Conservation (phyloP, 2,888 invertebrate species). For the Sphaerophoria rueppellii region DNA sequence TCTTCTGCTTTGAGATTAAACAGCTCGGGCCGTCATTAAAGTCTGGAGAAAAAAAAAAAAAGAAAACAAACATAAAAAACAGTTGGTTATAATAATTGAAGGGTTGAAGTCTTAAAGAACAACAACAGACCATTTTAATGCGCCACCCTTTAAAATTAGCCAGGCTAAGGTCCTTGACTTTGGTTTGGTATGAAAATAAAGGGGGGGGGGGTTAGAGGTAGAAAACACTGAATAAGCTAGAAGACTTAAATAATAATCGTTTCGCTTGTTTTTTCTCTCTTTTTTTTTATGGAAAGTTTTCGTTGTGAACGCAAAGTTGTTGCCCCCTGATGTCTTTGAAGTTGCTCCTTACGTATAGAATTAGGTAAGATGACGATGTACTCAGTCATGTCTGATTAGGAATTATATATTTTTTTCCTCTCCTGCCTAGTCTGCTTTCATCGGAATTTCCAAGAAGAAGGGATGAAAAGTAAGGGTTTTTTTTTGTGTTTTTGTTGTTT, state of each 20-base stretch:
- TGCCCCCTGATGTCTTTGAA: conserved; percentile 61
- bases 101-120: conserved; percentile 31
- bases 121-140: neutral
- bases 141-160: conserved; percentile 7
- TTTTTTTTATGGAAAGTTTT: conserved; percentile 27
- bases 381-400: conserved; percentile 68
- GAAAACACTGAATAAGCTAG: conserved; percentile 10
- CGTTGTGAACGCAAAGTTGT: conserved; percentile 42
- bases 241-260: conserved; percentile 68
- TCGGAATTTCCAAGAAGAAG: neutral
- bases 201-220: neutral
- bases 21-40: conserved; percentile 19
- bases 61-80: conserved; percentile 42
- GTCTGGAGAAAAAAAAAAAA: conserved; percentile 6
- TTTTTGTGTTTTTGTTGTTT: neutral
- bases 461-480: neutral
- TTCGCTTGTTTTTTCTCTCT: conserved; percentile 33
- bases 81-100: conserved; percentile 24
- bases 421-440: neutral
- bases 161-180: conserved; percentile 37
- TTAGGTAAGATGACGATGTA: conserved; percentile 32
- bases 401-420: neutral
- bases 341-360: conserved; percentile 19
- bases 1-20: neutral
- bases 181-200: neutral